phyloP scores from a whole-genome alignment of 1,140 invertebrate genomes.

The fruit fly (Drosophila melanogaster) region Release_6_plus_ISO1_MT NT_037436.4:9616001-9616500 shows the following conservation, averaged over 20 bases:
- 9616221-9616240: slow-evolving; percentile 16
- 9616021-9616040: slow-evolving; percentile 62
- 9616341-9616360: slow-evolving; percentile 6
- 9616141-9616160: slow-evolving; percentile 33
- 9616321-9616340: slow-evolving; percentile 1
- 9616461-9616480: slow-evolving; percentile 1
- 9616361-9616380: slow-evolving; percentile 14
- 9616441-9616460: background rate
- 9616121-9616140: slow-evolving; percentile 51
- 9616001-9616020: slow-evolving; percentile 56
- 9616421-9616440: slow-evolving; percentile 39
- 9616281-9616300: slow-evolving; percentile 6
- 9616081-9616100: slow-evolving; percentile 2
- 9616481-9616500: slow-evolving; percentile 65
- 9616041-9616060: slow-evolving; percentile 24
- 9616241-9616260: slow-evolving; percentile 9
- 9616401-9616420: slow-evolving; percentile 49
- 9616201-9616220: slow-evolving; percentile 8
- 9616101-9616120: slow-evolving; percentile 30
- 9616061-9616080: slow-evolving; percentile 59
- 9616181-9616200: slow-evolving; percentile 6
- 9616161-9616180: background rate
- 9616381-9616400: background rate
- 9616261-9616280: slow-evolving; percentile 43
- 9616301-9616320: background rate